Evolutionary conservation across 2,888 invertebrate species (phyloP).

Genomic region (Syrista parreyssii): DNA sequence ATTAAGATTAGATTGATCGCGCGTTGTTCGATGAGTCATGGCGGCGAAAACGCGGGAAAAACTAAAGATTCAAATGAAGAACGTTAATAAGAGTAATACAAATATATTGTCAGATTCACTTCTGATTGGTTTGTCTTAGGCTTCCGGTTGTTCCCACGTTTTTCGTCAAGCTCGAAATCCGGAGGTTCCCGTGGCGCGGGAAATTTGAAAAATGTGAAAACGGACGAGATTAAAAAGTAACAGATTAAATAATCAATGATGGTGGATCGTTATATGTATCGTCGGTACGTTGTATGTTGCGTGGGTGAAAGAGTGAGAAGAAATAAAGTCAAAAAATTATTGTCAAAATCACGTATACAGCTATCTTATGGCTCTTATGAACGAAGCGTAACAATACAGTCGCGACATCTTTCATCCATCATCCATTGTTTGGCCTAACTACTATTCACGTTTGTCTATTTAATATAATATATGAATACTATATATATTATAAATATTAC

Average conservation of each 20-base stretch:
- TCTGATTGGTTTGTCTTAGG: no score
- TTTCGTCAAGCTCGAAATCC: neutral
- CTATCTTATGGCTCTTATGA: neutral
- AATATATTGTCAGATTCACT: no score
- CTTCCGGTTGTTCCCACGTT: neutral
- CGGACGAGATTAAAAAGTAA: neutral
- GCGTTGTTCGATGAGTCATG: neutral
- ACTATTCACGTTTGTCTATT: slow-evolving; percentile 36
- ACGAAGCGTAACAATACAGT: neutral
- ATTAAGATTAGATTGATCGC: neutral
- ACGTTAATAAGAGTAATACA: no score
- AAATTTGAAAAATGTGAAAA: neutral
- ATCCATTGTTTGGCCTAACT: slow-evolving; percentile 36
- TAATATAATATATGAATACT: slow-evolving; percentile 25
- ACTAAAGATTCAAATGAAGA: neutral
- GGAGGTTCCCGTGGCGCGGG: neutral
- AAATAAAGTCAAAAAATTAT: no score
- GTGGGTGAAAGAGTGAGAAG: neutral
- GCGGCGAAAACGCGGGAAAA: neutral
- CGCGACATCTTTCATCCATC: slow-evolving; percentile 8
- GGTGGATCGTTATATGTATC: neutral
- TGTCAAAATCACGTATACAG: neutral
- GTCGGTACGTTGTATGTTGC: neutral
- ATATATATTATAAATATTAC: slow-evolving; percentile 19
- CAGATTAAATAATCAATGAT: neutral